phyloP scores from a whole-genome alignment of 2,797 vertebrate species.

The Neostethus bicornis region DNA sequence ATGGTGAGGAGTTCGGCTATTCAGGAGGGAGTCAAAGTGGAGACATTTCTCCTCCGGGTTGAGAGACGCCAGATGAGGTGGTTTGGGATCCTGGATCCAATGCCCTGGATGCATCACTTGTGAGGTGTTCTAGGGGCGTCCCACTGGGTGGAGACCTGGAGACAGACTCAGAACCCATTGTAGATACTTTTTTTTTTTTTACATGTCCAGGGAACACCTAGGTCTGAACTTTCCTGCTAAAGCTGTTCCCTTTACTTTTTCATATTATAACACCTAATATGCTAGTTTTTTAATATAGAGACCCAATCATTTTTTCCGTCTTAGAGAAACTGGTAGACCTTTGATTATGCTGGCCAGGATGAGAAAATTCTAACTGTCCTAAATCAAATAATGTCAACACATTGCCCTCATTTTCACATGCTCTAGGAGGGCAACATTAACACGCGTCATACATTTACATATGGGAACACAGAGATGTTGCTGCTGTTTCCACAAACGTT shows the following conservation, averaged over 20 bases:
- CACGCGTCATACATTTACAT: neutral
- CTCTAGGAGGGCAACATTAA: constrained; percentile 25
- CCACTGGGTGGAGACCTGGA: no score
- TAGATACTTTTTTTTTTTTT: no score
- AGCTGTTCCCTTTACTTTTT: constrained; percentile 44
- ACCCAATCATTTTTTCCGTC: constrained; percentile 50
- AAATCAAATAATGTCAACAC: constrained; percentile 29
- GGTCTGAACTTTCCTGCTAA: no score
- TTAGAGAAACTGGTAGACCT: constrained; percentile 41
- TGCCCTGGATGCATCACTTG: no score
- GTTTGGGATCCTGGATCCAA: no score
- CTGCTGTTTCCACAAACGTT: neutral
- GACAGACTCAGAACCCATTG: no score
- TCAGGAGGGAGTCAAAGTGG: no score
- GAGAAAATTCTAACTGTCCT: constrained; percentile 50
- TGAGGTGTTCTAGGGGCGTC: no score
- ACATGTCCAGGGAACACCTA: no score
- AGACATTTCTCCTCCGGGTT: no score
- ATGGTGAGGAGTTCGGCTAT: no score
- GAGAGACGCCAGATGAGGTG: no score
- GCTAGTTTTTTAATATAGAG: constrained; percentile 29
- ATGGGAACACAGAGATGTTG: neutral
- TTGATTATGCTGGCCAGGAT: constrained; percentile 60
- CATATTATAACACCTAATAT: constrained; percentile 36
- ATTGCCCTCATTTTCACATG: constrained; percentile 33